Percentiles rank a stretch among this genome's conserved stretches.
Evolutionary conservation across 1,140 invertebrate species (phyloP).

Genomic region (Popillia japonica): DNA sequence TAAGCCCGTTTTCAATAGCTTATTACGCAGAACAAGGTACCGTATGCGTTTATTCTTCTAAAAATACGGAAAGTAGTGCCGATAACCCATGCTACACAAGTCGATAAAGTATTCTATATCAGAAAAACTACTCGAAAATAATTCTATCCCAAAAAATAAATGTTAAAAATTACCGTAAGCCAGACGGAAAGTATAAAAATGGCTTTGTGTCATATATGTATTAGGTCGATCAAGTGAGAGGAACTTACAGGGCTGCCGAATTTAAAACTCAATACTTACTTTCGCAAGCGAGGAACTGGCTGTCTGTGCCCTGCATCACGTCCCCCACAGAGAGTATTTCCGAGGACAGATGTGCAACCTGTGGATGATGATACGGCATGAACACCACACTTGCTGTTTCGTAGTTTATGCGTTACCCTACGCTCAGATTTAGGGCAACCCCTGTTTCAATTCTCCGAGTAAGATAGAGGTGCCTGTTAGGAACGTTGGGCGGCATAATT

Average conservation of each 20-base stretch:
- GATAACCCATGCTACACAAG: background rate
- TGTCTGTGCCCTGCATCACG: background rate
- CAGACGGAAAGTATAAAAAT: background rate
- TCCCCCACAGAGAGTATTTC: constrained; percentile 22
- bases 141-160: background rate
- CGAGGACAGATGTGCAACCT: constrained; percentile 32
- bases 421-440: constrained; percentile 22
- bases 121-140: background rate
- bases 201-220: background rate
- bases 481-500: background rate
- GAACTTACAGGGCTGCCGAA: background rate
- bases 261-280: constrained; percentile 4
- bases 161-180: background rate
- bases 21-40: constrained; percentile 10
- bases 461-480: background rate
- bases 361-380: constrained; percentile 15
- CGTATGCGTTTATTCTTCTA: background rate
- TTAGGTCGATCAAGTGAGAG: background rate
- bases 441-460: background rate
- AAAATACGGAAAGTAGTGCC: constrained; percentile 10
- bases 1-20: constrained; percentile 16
- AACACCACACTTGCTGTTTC: background rate
- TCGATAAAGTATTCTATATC: background rate
- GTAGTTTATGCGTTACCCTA: background rate
- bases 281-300: background rate